A percentile compares a stretch with the other conserved stretches of the same genome.
These are phyloP conservation scores for Actinia equina DNA, from an alignment of 64 coral and sea anemone genomes.

Conservation along the genomic window DNA sequence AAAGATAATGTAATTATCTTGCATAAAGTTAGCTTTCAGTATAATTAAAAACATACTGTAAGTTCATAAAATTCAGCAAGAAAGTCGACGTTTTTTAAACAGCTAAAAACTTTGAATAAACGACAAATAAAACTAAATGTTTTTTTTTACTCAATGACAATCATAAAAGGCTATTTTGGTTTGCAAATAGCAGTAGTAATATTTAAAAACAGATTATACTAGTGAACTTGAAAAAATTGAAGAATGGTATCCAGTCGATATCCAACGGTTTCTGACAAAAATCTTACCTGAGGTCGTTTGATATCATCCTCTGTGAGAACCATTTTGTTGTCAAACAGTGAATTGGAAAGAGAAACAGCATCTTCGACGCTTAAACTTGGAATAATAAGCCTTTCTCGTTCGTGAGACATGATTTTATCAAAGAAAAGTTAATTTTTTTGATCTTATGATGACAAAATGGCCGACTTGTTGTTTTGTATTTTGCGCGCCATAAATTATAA, in stretches of 20 bases:
- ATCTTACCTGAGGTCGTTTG: constrained; percentile 31
- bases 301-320: constrained; percentile 35
- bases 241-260: not conserved
- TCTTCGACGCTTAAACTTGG: constrained; percentile 47
- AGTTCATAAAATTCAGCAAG: no score
- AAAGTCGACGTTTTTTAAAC: no score
- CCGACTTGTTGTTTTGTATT: not conserved
- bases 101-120: no score
- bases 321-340: constrained; percentile 41
- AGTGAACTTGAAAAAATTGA: not conserved
- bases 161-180: no score
- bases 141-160: no score
- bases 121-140: no score
- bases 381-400: constrained; percentile 23
- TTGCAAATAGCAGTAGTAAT: no score
- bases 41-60: no score
- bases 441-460: not conserved
- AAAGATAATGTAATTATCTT: no score
- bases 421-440: not conserved
- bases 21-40: no score
- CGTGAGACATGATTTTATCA: not conserved
- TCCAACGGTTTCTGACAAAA: not conserved
- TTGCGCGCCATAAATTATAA: constrained; percentile 3
- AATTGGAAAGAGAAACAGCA: constrained; percentile 38
- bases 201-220: no score